Percentiles rank a stretch among this genome's conserved stretches.
Evolutionary conservation across 2,113 vertebrate species (phyloP).

Genomic region (Ellobius talpinus): DNA sequence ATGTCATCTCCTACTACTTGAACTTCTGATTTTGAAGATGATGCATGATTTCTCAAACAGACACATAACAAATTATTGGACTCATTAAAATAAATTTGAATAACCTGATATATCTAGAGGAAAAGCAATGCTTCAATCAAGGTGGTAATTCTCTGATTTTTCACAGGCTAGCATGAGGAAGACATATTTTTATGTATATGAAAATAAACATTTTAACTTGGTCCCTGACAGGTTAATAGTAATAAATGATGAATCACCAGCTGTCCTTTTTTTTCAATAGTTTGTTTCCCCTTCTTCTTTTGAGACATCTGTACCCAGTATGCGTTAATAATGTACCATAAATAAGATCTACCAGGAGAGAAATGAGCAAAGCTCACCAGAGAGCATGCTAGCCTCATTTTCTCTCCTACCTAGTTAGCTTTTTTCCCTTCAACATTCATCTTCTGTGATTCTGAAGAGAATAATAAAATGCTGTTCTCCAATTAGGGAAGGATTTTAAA

Average conservation of each 20-base stretch:
- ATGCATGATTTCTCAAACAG: background rate
- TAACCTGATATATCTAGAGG: background rate
- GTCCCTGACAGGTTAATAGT: conserved; percentile 33
- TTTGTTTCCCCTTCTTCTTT: background rate
- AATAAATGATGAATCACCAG: conserved; percentile 24
- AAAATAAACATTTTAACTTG: background rate
- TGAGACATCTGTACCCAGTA: background rate
- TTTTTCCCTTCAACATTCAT: background rate
- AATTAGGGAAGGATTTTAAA: conserved; percentile 68
- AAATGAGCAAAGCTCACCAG: background rate
- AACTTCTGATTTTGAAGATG: conserved; percentile 22
- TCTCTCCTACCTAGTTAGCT: conserved; percentile 45
- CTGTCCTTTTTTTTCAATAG: background rate
- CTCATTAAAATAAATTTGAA: conserved; percentile 32
- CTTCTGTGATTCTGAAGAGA: conserved; percentile 56
- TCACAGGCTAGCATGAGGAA: background rate
- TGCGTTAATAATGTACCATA: conserved; percentile 48
- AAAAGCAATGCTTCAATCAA: background rate
- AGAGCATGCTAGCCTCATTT: conserved; percentile 42
- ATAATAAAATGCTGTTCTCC: conserved; percentile 68
- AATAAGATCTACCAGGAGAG: conserved; percentile 48
- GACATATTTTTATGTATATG: background rate
- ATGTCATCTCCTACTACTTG: background rate
- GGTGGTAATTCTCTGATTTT: background rate
- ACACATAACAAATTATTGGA: background rate